These are phyloP conservation scores for Neostethus bicornis DNA, from an alignment of 2,797 vertebrate species.

Conservation along the genomic window DNA sequence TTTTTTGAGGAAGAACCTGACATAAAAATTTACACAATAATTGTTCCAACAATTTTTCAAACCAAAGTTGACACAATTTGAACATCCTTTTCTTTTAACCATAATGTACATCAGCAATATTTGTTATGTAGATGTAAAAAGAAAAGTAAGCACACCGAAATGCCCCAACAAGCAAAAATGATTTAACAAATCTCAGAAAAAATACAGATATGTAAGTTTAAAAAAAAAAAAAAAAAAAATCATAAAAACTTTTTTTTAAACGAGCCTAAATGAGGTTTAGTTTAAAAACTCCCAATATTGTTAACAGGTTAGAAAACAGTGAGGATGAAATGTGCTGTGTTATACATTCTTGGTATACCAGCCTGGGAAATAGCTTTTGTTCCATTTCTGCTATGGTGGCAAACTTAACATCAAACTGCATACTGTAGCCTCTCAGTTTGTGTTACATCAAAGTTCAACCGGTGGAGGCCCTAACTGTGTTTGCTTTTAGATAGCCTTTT, in stretches of 20 bases:
- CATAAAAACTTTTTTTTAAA: conserved; percentile 9
- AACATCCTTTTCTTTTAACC: neutral
- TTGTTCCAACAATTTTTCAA: neutral
- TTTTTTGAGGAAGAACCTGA: neutral
- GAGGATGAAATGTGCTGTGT: conserved; percentile 71
- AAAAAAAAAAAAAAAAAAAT: neutral
- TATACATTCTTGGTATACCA: conserved; percentile 77
- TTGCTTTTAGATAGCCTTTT: neutral
- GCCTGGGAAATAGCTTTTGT: conserved; percentile 66
- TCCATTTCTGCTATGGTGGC: conserved; percentile 66
- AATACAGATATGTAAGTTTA: neutral
- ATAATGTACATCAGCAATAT: neutral
- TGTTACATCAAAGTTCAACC: conserved; percentile 28
- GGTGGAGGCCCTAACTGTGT: conserved; percentile 3
- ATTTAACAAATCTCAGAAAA: neutral
- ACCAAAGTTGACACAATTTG: neutral
- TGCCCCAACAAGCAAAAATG: neutral
- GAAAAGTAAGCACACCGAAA: neutral
- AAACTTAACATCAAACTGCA: conserved; percentile 60
- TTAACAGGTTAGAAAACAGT: conserved; percentile 48
- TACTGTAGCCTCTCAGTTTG: conserved; percentile 24
- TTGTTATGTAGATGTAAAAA: neutral
- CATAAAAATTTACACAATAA: neutral
- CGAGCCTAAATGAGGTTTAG: conserved; percentile 1
- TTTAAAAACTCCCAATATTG: conserved; percentile 42